These are phyloP conservation scores for Onthophagus sagittarius DNA, from an alignment of 2,888 invertebrate genomes.

Conservation along the genomic window DNA sequence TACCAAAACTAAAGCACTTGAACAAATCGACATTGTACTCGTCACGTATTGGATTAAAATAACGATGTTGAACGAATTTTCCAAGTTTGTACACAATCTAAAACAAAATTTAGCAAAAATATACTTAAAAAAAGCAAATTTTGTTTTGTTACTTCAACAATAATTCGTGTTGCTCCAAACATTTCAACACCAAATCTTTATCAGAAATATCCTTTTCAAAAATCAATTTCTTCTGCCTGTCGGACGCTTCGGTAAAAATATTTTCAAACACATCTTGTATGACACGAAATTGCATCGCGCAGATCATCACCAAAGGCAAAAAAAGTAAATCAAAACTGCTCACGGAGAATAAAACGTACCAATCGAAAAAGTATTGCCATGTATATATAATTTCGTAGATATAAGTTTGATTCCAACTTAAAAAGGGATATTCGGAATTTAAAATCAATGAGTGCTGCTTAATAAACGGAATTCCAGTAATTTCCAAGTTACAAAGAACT, in stretches of 20 bases:
- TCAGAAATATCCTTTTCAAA: slow-evolving; percentile 16
- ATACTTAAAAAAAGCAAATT: not conserved
- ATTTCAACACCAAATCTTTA: slow-evolving; percentile 22
- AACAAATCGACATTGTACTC: slow-evolving; percentile 28
- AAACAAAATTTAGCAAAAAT: slow-evolving; percentile 3
- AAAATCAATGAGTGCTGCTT: slow-evolving; percentile 18
- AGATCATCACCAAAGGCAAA: slow-evolving; percentile 15
- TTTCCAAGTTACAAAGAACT: slow-evolving; percentile 6
- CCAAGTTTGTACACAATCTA: slow-evolving; percentile 28
- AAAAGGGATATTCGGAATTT: slow-evolving; percentile 24
- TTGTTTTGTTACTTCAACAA: slow-evolving; percentile 22
- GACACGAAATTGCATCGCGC: slow-evolving; percentile 20
- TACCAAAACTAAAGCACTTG: slow-evolving; percentile 25
- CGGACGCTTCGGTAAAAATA: slow-evolving; percentile 14
- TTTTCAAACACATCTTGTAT: slow-evolving; percentile 26
- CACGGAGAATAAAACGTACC: slow-evolving; percentile 17
- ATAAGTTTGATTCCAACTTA: slow-evolving; percentile 21
- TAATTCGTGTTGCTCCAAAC: slow-evolving; percentile 28
- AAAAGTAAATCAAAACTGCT: slow-evolving; percentile 22
- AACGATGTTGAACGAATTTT: slow-evolving; percentile 25
- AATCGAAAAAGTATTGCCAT: slow-evolving; percentile 25
- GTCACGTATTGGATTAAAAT: slow-evolving; percentile 27
- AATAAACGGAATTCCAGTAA: slow-evolving; percentile 16
- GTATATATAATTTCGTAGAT: slow-evolving; percentile 28
- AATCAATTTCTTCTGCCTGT: slow-evolving; percentile 6